Evolutionary conservation across 2,113 vertebrate species (phyloP), one percentile per base, ranked within the genome.

Genomic region (Opisthocomus hoazin): DNA sequence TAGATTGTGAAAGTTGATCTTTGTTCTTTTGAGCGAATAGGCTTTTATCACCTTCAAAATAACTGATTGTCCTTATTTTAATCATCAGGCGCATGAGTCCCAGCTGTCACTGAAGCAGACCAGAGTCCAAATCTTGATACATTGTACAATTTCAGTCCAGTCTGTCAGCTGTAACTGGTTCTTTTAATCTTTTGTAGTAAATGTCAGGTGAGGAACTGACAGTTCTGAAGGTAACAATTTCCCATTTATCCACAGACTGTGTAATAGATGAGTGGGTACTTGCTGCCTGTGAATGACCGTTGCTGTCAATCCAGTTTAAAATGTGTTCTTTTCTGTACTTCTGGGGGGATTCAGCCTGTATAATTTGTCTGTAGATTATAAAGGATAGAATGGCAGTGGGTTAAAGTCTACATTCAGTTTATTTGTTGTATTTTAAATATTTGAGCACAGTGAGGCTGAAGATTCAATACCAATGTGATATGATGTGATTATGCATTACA

Each of bases 131-230:
- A 39, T 64, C 90, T 77, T 74, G 69, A 26, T 57, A 39, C 26
- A 39, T 79, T 14, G 18, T 57, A 39, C 53, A 23, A 14, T 90
- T 95, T 84, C 94, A 46, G 1, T 43, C 82, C 78, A 39, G 70
- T 8, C 68, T 84, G 57, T 83, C 96, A 82, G 73, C 93, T 90
- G 60, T 45, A 90, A 88, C 63, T 76, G 84, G 78, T 36, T 77
- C 93, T 85, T 94, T 97, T 73, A 15, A 26, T 84, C 70, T 94
- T 54, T 68, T 88, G 65, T 84, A 75, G 85, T 71, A 83, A 87
- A 76, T 95, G 87, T 96, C 88, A 93, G 73, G 86, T 78, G 89
- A 93, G 77, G 86, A 58, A 37, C 65, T 94, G 94, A 64, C 92
- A 82, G 87, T 48, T 66, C 73, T 5, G 17, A 85, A 91, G 92